Evolutionary conservation across 2,113 vertebrate genomes (phyloP), one percentile per base, ranked within the genome.

Genomic region (Bos javanicus): DNA sequence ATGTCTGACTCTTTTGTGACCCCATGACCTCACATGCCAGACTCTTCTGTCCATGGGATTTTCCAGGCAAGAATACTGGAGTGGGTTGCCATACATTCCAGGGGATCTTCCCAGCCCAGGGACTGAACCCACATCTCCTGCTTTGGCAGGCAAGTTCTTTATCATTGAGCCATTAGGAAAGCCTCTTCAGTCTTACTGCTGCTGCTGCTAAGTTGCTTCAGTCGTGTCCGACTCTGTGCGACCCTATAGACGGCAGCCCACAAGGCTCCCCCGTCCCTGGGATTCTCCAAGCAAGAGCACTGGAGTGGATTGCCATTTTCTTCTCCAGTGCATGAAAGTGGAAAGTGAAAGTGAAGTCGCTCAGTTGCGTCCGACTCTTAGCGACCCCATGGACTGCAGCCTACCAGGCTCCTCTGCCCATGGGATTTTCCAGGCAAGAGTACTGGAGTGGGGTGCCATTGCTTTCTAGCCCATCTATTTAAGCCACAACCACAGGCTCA

Each of bases 361-460:
- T 60, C 59, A 13, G 59, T 60, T 2, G 1, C 0, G 0, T 14
- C 59, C 0, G 0, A 60, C 26, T 28, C 26, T 60, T 60, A 14
- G 59, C 1, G 2, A 60, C 59, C 2, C 5, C 59, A 14, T 28
- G 2, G 11, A 60, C 59, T 6, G 12, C 59, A 60, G 59, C 59
- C 26, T 1, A 30, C 59, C 26, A 60, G 59, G 59, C 59, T 60
- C 59, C 59, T 30, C 26, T 2, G 2, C 28, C 59, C 26, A 14
- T 6, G 26, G 59, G 26, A 60, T 30, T 60, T 6, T 60, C 59
- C 26, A 30, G 26, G 26, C 59, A 60, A 14, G 59, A 30, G 26
- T 6, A 14, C 59, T 60, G 59, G 59, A 60, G 26, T 13, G 26
- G 59, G 59, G 1, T 60, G 59, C 59, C 59, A 60, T 60, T 30